Base-by-base conservation (phyloP, 1,140 invertebrate species). In the Zaprionus capensis region DNA sequence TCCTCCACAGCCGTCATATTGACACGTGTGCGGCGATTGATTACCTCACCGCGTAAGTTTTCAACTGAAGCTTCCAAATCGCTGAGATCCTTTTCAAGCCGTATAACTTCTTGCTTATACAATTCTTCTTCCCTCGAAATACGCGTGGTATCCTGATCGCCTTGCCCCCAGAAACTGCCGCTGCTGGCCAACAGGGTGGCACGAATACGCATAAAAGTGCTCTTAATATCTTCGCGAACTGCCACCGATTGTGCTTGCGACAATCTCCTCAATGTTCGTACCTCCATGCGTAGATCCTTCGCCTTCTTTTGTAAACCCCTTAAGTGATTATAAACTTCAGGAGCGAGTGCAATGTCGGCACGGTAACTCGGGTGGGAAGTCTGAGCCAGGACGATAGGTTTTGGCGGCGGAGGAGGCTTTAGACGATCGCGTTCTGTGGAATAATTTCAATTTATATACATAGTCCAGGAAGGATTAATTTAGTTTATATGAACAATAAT, bases 1-100 rank as follows among this genome's bases (percentile, higher is more conserved):
- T 97, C 97, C 92, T 99, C 98, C 2, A 99, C 98, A 92, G 99
- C 98, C 0, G 96, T 96, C 97, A 99, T 98, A 91, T 99, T 99
- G 12, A 99, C 98, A 41, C 98, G 95, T 53, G 97, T 98, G 92
- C 98, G 97, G 64, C 97, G 95, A 93, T 98, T 99, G 56, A 99
- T 98, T 1, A 99, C 98, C 93, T 99, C 98, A 49, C 97, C 97
- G 62, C 98, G 95, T 49, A 99, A 94, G 92, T 98, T 97, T 93
- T 99, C 98, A 3, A 99, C 98, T 5, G 97, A 98, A 28, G 96
- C 95, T 93, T 99, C 98, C 56, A 99, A 94, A 92, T 99, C 98
- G 80, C 97, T 96, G 14, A 99, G 94, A 94, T 99, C 98, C 90
- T 97, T 98, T 93, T 98, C 97, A 59, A 99, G 94, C 72, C 96